Evolutionary conservation across 2,113 vertebrate species (phyloP), one percentile per base, ranked within the genome.

Genomic region (Caranx ignobilis): DNA sequence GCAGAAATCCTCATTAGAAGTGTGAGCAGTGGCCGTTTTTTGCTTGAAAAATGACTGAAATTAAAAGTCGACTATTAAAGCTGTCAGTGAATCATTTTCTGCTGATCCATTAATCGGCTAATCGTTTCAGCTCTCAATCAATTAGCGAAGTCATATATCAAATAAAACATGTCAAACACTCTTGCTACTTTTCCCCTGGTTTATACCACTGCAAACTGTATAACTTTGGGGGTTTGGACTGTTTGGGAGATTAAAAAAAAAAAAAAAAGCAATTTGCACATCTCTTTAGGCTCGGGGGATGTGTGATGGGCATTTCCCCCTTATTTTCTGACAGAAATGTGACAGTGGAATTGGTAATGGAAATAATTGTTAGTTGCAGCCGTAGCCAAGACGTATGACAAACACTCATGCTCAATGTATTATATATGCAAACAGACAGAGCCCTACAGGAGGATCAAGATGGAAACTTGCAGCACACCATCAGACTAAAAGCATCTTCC

Each of bases 401-500:
- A 66, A 54, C 63, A 37, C 69, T 48, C 9, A 37, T 15, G n/a
- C 39, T 41, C n/a, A 37, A 21, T 2, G 35, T 16, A 65, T 65
- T 64, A 9, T 15, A 48, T 31, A 62, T 72, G 37, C 13, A 3
- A 71, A 71, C 19, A 62, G 37, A 48, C 18, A 45, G 60, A 62
- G 37, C 12, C n/a, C 18, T 6, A 54, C 55, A 47, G 47, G 31
- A 64, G 10, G 43, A 56, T 63, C 50, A 75, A 54, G 50, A 70
- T 45, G 26, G 21, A 69, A 62, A 71, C 57, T 59, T 19, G 47
- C 35, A 52, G 6, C 13, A 61, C 75, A 63, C 39, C 52, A 79
- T 71, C 60, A 77, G 18, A 79, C 72, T 79, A 73, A 79, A 79
- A 88, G 67, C 65, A 48, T 54, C n/a, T 18, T 48, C 55, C 31